These are phyloP conservation scores for Agonopterix heracliana DNA, from an alignment of 2,888 invertebrate species.

Conservation along the genomic window DNA sequence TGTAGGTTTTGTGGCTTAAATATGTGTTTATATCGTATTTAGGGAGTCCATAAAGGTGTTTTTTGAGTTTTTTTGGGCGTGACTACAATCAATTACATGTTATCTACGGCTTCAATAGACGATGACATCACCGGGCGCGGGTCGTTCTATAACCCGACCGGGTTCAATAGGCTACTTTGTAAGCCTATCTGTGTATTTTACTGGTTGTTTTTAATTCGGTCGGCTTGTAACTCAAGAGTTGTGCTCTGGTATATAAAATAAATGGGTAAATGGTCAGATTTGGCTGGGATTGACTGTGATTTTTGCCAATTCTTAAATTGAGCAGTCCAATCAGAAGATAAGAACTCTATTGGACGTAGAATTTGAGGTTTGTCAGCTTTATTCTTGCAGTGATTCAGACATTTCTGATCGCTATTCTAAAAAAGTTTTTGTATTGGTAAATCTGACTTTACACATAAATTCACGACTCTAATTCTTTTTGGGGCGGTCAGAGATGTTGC, in stretches of 20 bases:
- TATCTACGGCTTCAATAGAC: slow-evolving; percentile 50
- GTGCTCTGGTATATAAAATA: not conserved
- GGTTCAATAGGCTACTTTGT: slow-evolving; percentile 15
- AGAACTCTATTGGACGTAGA: not conserved
- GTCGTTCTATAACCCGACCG: slow-evolving; percentile 43
- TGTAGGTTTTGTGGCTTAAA: too few relatives aligned
- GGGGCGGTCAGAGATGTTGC: too few relatives aligned
- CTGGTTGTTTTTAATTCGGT: slow-evolving; percentile 13
- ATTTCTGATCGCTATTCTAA: too few relatives aligned
- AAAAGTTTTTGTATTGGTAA: too few relatives aligned
- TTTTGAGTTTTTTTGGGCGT: slow-evolving; percentile 46
- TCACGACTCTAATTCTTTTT: too few relatives aligned
- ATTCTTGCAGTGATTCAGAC: too few relatives aligned
- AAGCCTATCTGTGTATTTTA: slow-evolving; percentile 2
- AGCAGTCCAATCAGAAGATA: not conserved
- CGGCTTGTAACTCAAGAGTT: slow-evolving; percentile 5
- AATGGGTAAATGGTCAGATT: slow-evolving; percentile 1
- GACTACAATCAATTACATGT: slow-evolving; percentile 52
- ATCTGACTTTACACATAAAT: too few relatives aligned
- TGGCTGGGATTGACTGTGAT: not conserved
- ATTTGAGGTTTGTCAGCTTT: too few relatives aligned
- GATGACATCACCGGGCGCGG: slow-evolving; percentile 61
- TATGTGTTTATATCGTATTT: not conserved
- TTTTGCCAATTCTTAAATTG: not conserved
- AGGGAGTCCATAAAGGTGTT: not conserved